phyloP scores from a whole-genome alignment of 2,113 vertebrate species.

The Bungarus multicinctus region DNA sequence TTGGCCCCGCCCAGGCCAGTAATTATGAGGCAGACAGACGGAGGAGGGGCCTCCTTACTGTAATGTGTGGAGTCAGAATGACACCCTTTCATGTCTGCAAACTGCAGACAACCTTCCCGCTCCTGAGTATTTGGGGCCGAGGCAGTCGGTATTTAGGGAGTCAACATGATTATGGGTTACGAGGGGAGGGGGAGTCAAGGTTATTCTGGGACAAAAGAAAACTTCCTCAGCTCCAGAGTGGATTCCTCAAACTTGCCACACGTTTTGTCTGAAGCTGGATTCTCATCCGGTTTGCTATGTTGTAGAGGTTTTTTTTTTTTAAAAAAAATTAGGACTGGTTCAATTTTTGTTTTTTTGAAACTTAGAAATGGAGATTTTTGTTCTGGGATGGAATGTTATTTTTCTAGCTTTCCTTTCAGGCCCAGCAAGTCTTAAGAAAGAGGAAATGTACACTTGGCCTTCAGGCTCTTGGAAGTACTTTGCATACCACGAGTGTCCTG shows the following conservation, averaged over 20 bases:
- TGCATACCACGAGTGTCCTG: neutral
- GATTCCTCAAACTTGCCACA: neutral
- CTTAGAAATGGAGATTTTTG: neutral
- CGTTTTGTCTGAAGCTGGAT: neutral
- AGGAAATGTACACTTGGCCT: neutral
- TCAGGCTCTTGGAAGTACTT: neutral
- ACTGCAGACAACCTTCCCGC: neutral
- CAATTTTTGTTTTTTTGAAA: neutral
- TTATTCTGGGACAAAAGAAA: slow-evolving; percentile 25
- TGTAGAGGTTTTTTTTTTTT: neutral
- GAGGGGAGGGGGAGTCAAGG: neutral
- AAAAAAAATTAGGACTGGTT: too few species aligned
- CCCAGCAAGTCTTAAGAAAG: neutral
- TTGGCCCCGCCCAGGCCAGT: slow-evolving; percentile 45
- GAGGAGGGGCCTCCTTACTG: slow-evolving; percentile 32
- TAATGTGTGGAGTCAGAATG: slow-evolving; percentile 9
- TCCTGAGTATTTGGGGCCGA: neutral
- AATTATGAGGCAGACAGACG: slow-evolving; percentile 27
- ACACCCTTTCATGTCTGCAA: slow-evolving; percentile 27
- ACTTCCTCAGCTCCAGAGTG: neutral
- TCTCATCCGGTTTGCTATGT: neutral
- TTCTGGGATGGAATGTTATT: neutral
- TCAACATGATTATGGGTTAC: neutral
- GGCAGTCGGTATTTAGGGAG: neutral
- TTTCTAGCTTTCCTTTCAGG: neutral